Base-by-base conservation (phyloP, 1,140 invertebrate genomes). In the Aphis gossypii region DNA sequence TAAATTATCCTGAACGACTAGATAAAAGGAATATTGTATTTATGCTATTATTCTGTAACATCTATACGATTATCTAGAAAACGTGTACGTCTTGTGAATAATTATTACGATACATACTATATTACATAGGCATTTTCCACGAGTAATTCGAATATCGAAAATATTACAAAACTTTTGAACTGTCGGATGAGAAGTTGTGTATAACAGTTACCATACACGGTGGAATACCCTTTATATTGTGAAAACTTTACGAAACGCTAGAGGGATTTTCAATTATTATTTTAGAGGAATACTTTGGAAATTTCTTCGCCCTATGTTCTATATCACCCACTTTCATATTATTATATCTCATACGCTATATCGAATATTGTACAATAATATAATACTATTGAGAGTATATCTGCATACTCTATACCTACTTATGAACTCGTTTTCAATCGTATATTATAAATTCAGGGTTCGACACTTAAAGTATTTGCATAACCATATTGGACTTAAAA, bases 211-310 rank as follows among this genome's bases (percentile, higher is more conserved):
- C 54, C 54, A 90, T 90, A 38, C 38, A 23, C 25, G 2, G 25
- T 6, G 11, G 25, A 38, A 68, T 90, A 44, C 38, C 89, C 89
- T 90, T 90, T 90, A 44, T 90, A 68, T 90, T 46, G 89, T 68
- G 89, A 90, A 90, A 90, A 90, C 89, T 90, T 90, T 90, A 14
- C 56, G 54, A 90, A 90, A 90, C 89, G 54, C 89, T 44, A 90
- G 54, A 90, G 54, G 89, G 89, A 90, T 90, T 90, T 90, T 90
- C 89, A 68, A 90, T 90, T 90, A 90, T 90, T 90, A 90, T 90
- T 90, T 90, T 68, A 41, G 38, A 38, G 44, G 54, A 38, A 90
- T 90, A 68, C 89, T 90, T 90, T 90, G 30, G 25, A 90, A 90
- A 90, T 90, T 90, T 90, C 54, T 90, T 90, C 89, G 38, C 38